These are phyloP conservation scores for Papilio glaucus DNA, from an alignment of 1,140 invertebrate species.

Conservation along the genomic window DNA sequence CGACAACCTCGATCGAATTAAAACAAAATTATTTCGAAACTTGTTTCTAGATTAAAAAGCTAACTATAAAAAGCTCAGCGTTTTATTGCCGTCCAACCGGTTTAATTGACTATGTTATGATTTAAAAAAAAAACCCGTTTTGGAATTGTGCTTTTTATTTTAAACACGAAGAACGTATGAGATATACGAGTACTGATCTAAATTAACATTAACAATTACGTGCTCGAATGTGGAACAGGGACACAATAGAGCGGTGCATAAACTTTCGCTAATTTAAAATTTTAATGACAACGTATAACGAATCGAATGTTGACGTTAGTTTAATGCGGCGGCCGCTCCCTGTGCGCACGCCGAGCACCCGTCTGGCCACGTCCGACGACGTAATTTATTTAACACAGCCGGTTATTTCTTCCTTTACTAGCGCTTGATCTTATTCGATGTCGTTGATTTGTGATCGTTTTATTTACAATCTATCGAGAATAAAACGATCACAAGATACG, in stretches of 20 bases:
- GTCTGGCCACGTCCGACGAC: not conserved
- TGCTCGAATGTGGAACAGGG: constrained; percentile 32
- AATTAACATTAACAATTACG: constrained; percentile 37
- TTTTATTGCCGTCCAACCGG: constrained; percentile 22
- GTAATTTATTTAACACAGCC: constrained; percentile 20
- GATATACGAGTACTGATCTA: constrained; percentile 30
- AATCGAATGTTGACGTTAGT: constrained; percentile 46
- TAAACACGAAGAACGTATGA: not conserved
- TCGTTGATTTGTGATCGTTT: constrained; percentile 23
- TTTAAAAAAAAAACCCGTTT: constrained; percentile 32
- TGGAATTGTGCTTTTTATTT: constrained; percentile 20
- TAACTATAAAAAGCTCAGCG: constrained; percentile 23
- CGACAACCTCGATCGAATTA: constrained; percentile 29
- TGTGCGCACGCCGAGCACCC: constrained; percentile 31
- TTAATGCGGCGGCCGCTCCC: constrained; percentile 53
- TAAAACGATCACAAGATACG: too few species aligned
- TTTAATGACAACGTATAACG: constrained; percentile 48
- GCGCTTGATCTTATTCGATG: constrained; percentile 12
- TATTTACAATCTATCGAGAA: not conserved
- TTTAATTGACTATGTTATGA: constrained; percentile 26
- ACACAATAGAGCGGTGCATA: constrained; percentile 42
- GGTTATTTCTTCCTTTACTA: constrained; percentile 14
- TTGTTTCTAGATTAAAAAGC: constrained; percentile 26
- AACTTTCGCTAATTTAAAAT: constrained; percentile 68
- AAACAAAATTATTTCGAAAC: constrained; percentile 25